These are phyloP conservation scores for Phalacrocorax carbo DNA, from an alignment of 2,113 vertebrate genomes.

Conservation along the genomic window DNA sequence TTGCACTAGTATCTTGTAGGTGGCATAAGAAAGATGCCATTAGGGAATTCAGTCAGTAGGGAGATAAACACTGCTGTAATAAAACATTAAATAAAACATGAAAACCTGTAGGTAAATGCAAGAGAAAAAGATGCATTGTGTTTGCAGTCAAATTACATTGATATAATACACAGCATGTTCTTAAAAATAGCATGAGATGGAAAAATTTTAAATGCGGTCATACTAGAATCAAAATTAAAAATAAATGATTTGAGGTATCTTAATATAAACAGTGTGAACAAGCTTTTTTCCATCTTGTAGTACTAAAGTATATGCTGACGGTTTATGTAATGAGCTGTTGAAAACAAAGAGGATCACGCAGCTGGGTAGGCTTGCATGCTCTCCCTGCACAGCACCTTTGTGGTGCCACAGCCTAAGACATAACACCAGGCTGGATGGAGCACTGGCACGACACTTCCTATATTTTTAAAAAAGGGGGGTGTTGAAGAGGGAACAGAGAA, in stretches of 20 bases:
- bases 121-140: neutral
- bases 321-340: neutral
- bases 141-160: neutral
- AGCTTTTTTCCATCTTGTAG: neutral
- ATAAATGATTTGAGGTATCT: neutral
- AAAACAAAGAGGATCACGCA: neutral
- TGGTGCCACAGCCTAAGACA: neutral
- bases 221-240: neutral
- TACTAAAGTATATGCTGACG: no score
- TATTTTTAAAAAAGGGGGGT: neutral
- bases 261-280: neutral
- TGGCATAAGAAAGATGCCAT: neutral
- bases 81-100: neutral
- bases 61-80: neutral
- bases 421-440: fast-evolving
- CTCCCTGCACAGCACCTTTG: neutral
- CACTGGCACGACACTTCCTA: neutral
- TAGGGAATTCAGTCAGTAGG: neutral
- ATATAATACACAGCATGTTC: neutral
- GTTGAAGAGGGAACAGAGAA: neutral
- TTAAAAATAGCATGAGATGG: neutral
- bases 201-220: neutral
- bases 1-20: neutral
- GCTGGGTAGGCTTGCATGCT: fast-evolving
- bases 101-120: neutral